Base-by-base conservation (phyloP, 2,113 vertebrate species). In the Pelmatolapia mariae region DNA sequence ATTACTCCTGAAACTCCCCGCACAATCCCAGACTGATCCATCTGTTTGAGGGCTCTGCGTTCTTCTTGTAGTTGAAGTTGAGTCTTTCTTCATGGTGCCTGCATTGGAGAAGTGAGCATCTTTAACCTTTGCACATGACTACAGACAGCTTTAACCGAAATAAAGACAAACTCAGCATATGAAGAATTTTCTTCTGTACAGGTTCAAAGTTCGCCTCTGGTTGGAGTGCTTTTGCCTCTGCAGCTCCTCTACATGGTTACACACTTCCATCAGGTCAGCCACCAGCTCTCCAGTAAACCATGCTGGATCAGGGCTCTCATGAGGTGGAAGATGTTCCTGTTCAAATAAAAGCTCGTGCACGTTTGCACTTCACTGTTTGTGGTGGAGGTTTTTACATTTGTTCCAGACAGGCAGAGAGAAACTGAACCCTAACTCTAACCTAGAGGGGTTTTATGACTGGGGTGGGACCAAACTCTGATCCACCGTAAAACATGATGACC, bases 261-360 rank as follows among this genome's bases (percentile, higher is more conserved):
- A 26, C 16, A 0, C 13, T 22, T 45, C 22, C 13, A 10, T 18
- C 0, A 18, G 36, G 68, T 18, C 68, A 73, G 15, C 68, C 16
- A 63, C 29, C 29, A 63, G 31, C 10, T 12, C 61, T 0, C 9
- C 16, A 7, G 29, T 6, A 6, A 6, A 10, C 57, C 38, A 43
- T 43, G 7, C 22, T 71, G 66, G 38, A 15, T 43, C 38, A 43
- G n/a, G 38, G 66, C 12, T 71, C 38, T 24, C 36, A 6, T 4
- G 36, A 40, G n/a, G 2, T 15, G 12, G 63, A 4, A 40, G 63
- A 15, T 68, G 63, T 68, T 68, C 11, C 36, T 38, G 8, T 7
- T 71, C 12, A 71, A 71, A 2, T 5, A 24, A 43, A 71, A 38
- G 11, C 7, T 24, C 7, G 13, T 16, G 10, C 38, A 10, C 6